These are phyloP conservation scores for Clostera curtula DNA, from an alignment of 2,888 invertebrate species.

Conservation along the genomic window DNA sequence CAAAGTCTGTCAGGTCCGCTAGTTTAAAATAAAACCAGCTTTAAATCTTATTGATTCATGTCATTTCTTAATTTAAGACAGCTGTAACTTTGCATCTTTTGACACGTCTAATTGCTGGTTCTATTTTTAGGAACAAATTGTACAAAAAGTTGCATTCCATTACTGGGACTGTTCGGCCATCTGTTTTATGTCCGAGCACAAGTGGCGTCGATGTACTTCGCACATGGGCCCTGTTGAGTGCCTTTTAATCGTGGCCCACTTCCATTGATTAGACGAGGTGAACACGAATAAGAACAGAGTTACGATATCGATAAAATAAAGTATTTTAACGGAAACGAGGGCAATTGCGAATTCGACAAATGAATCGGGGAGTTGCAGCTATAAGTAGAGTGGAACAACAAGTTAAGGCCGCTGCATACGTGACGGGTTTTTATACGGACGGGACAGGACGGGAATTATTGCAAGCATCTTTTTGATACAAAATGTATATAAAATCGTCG, in stretches of 20 bases:
- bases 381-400: too few relatives aligned
- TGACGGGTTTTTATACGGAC: too few relatives aligned
- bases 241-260: constrained; percentile 47
- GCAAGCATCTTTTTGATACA: too few relatives aligned
- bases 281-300: constrained; percentile 10
- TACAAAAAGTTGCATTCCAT: constrained; percentile 32
- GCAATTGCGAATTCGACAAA: neutral
- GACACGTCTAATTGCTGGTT: too few relatives aligned
- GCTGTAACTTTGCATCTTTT: too few relatives aligned
- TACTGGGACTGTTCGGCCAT: constrained; percentile 30
- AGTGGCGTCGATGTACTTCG: constrained; percentile 39
- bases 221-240: constrained; percentile 50
- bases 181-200: constrained; percentile 46
- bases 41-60: too few relatives aligned
- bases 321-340: constrained; percentile 8
- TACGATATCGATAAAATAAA: constrained; percentile 5
- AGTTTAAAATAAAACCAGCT: too few relatives aligned
- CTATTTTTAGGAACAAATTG: constrained; percentile 20
- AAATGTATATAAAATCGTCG: too few relatives aligned
- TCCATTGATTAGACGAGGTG: constrained; percentile 33
- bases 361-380: neutral
- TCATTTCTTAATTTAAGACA: too few relatives aligned
- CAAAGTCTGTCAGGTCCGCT: too few relatives aligned
- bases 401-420: too few relatives aligned
- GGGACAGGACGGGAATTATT: too few relatives aligned